These are phyloP conservation scores for Heliocidaris tuberculata DNA, from an alignment of 35 echinoderm and acorn worm genomes.

Conservation along the genomic window DNA sequence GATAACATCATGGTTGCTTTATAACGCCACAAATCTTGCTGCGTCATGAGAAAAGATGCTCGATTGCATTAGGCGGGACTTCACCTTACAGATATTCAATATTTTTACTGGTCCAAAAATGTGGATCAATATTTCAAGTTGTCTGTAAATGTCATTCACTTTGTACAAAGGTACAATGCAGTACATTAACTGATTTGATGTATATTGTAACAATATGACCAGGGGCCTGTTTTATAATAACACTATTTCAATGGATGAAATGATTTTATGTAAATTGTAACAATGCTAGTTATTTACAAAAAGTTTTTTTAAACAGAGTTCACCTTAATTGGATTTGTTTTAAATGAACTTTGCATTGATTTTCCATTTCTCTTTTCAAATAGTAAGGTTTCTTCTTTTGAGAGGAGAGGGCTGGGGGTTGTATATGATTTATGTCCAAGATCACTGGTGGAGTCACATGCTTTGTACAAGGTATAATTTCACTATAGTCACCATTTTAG, in stretches of 20 bases:
- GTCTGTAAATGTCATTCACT: background rate
- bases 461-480: too few species aligned
- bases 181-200: background rate
- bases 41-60: background rate
- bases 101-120: background rate
- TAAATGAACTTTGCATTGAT: too few species aligned
- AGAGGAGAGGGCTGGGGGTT: too few species aligned
- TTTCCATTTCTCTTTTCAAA: too few species aligned
- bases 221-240: background rate
- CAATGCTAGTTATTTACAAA: background rate
- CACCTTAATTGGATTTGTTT: too few species aligned
- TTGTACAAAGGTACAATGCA: background rate
- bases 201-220: background rate
- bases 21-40: background rate
- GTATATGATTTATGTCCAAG: too few species aligned
- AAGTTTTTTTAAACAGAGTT: too few species aligned
- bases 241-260: background rate
- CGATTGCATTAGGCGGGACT: background rate
- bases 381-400: too few species aligned
- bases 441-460: too few species aligned
- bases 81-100: background rate
- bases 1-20: background rate
- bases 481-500: too few species aligned
- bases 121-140: background rate
- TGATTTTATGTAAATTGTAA: background rate